Conservation (phyloP, 1,140 invertebrate genomes). For the Zaprionus taronus region DNA sequence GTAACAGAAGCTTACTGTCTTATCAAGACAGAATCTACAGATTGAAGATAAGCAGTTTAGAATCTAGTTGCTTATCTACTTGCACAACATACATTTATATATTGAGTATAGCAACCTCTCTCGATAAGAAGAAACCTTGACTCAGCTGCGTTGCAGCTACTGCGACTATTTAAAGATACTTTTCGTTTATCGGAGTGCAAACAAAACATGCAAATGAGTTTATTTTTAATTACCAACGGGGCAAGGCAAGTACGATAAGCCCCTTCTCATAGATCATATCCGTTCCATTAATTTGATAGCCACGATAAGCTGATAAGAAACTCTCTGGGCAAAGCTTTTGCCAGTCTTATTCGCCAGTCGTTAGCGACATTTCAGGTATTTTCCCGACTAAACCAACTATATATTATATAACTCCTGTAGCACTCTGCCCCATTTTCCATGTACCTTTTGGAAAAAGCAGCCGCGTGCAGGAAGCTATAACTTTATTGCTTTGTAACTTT, state of each 20-base stretch:
- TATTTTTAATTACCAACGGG: slow-evolving; percentile 38
- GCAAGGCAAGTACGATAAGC: too few relatives aligned
- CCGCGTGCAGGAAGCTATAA: slow-evolving; percentile 33
- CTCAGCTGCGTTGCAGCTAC: not conserved
- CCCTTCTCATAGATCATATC: not conserved
- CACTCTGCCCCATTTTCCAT: slow-evolving; percentile 42
- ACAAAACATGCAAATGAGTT: slow-evolving; percentile 36
- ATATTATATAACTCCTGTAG: slow-evolving; percentile 31
- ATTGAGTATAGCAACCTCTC: not conserved
- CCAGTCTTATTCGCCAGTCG: not conserved
- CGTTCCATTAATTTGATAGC: slow-evolving; percentile 6
- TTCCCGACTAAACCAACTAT: not conserved
- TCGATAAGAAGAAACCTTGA: slow-evolving; percentile 14
- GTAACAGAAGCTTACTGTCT: not conserved
- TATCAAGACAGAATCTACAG: not conserved
- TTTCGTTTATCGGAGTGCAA: slow-evolving; percentile 30
- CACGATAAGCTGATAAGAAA: slow-evolving; percentile 39
- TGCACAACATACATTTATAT: slow-evolving; percentile 10
- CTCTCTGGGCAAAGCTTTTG: not conserved
- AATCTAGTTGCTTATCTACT: slow-evolving; percentile 22
- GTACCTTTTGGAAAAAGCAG: slow-evolving; percentile 31
- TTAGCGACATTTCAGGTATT: not conserved
- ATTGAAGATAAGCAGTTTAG: not conserved
- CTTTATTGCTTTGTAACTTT: slow-evolving; percentile 14
- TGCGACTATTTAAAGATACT: slow-evolving; percentile 29